Base-by-base conservation (phyloP, 2,797 vertebrate genomes). In the Pipistrellus nathusii region DNA sequence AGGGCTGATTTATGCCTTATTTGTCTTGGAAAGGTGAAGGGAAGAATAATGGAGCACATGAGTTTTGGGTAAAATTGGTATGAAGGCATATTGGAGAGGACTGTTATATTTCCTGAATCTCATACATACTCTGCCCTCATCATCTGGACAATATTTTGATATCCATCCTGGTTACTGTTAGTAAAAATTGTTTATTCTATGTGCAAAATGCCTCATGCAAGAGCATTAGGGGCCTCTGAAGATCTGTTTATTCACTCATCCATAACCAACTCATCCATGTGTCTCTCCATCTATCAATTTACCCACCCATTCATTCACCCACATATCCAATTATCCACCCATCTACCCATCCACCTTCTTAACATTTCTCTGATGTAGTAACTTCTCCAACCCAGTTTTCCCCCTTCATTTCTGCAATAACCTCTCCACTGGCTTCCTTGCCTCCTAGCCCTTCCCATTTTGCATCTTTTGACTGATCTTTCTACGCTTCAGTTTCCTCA, bases 1-100 rank as follows among this genome's bases (percentile, higher is more conserved):
- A 85, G 81, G 44, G 59, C 83, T 85, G 94, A 95, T 96, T n/a
- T 86, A 95, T 0, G 0, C 62, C 93, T 93, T 92, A 85, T 96
- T 95, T 90, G 59, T 85, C 96, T 88, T 91, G 80, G 51, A 86
- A 18, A 30, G 68, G 35, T 77, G 75, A 89, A 88, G 48, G 71
- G 30, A 92, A 94, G 71, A 94, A 86, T 62, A 93, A 94, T 76
- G 64, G 62, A 94, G 72, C 48, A 27, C 30, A 13, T 10, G 48
- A 53, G 59, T 35, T 18, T 90, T 88, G n/a, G 90, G 41, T 73
- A 94, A 68, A 94, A 92, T 85, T 90, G 88, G 30, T 85, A 73
- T 68, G 64, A 90, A 90, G 41, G 27, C 66, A 25, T 88, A 85
- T 53, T 73, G 76, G 71, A 96, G 68, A 89, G 53, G 68, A 76